Evolutionary conservation across 1,140 invertebrate genomes (phyloP), one percentile per base, ranked within the genome.

Genomic region (Drosophila seguyi): DNA sequence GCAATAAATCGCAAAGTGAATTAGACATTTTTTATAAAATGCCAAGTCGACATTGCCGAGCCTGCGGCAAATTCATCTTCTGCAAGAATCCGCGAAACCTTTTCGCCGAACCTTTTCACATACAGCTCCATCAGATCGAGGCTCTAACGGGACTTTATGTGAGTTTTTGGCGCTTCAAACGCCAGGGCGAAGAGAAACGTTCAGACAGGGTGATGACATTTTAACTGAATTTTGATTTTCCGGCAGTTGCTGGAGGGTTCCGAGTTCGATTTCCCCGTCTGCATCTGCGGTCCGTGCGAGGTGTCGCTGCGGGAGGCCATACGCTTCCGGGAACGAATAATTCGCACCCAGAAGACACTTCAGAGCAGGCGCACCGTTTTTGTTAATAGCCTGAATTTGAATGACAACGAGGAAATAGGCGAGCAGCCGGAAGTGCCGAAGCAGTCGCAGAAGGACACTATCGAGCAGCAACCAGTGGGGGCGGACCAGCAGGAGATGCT

Each of bases 91-190:
- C 68, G 1, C 74, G 58, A 7, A 78, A 81, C 55, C 58, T 88
- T 0, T 88, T 88, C 8, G 27, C 59, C 45, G 76, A 88, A 8
- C 48, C 14, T 72, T 36, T 36, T 36, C 34, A 48, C 20, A 65
- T 88, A 13, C 83, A 71, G 61, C 61, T 90, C 2, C 76, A 87
- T 41, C 76, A 90, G 59, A 88, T 88, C 44, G 76, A 88, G 29
- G 85, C 53, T 0, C 4, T 88, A 41, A 88, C 84, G 4, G 85
- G 84, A 1, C 44, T 88, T 20, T 81, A 77, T 55, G 84, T 88
- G 41, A 81, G 76, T 68, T 41, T 39, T n/a, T 42, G 38, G 10
- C 18, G 22, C 10, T 20, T 7, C 13, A 16, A n/a, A n/a, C 10
- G 16, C 11, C 20, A 8, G 18, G 3, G 3, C 14, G 22, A 1